A percentile compares a stretch with the other conserved stretches of the same genome.
Conservation (phyloP, 2,888 invertebrate genomes). For the Acanthopleura granulata region DNA sequence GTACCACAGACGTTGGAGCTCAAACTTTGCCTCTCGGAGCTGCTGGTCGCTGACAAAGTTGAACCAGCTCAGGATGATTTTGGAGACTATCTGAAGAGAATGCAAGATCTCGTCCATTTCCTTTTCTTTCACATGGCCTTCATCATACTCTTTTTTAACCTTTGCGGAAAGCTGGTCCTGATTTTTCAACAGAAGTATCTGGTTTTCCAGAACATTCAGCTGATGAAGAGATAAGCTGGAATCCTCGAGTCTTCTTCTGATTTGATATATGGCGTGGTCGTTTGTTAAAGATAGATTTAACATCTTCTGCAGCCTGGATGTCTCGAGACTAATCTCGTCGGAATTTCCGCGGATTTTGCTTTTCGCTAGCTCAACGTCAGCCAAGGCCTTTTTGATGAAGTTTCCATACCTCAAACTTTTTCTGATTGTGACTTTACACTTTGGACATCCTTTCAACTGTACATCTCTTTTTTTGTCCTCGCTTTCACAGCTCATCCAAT, state of each 20-base stretch:
- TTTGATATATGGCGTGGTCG: background rate
- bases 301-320: background rate
- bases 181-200: background rate
- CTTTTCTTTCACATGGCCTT: background rate
- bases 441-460: conserved; percentile 72
- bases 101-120: background rate
- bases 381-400: conserved; percentile 69
- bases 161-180: background rate
- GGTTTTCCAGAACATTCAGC: conserved; percentile 16
- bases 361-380: conserved; percentile 66
- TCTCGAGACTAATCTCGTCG: background rate
- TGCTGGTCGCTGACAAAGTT: conserved; percentile 32
- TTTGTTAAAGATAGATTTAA: background rate
- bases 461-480: conserved; percentile 24
- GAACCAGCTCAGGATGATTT: background rate
- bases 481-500: conserved; percentile 67
- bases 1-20: conserved; percentile 15
- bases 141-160: background rate
- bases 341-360: conserved; percentile 30
- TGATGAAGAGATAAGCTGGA: background rate
- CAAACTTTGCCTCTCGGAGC: conserved; percentile 24
- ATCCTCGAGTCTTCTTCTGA: background rate
- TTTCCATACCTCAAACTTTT: conserved; percentile 75
- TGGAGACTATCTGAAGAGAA: background rate
- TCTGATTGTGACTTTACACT: conserved; percentile 75